phyloP scores from a whole-genome alignment of 1,140 invertebrate species.

The Medauroidea extradentata region DNA sequence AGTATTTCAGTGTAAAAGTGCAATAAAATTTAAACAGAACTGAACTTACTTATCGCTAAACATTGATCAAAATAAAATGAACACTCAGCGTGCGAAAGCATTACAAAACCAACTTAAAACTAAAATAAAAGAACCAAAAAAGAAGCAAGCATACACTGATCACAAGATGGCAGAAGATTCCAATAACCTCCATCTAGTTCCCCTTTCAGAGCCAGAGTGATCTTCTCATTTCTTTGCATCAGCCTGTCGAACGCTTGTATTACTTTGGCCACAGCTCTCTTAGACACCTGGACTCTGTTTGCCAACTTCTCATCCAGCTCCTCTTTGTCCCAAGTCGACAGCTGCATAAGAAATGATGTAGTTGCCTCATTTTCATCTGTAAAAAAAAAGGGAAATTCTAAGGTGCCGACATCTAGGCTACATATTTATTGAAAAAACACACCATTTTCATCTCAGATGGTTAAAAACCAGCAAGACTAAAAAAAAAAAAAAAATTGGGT shows the following conservation, averaged over 20 bases:
- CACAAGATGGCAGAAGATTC: slow-evolving; percentile 18
- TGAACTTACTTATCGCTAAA: too few relatives aligned
- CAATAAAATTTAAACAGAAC: too few relatives aligned
- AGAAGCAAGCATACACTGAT: slow-evolving; percentile 14
- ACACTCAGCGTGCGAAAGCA: neutral
- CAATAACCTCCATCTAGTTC: slow-evolving; percentile 61
- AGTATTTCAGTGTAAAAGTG: too few relatives aligned
- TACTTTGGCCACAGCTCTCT: slow-evolving; percentile 91
- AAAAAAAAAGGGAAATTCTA: too few relatives aligned
- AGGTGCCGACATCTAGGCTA: too few relatives aligned
- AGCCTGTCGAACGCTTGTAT: slow-evolving; percentile 93
- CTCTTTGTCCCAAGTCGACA: slow-evolving; percentile 98
- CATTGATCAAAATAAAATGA: too few relatives aligned
- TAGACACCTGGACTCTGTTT: slow-evolving; percentile 88
- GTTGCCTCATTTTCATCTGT: slow-evolving; percentile 94
- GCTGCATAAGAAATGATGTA: slow-evolving; percentile 90
- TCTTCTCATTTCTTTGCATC: slow-evolving; percentile 90
- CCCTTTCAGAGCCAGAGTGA: slow-evolving; percentile 81
- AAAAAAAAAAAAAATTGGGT: too few relatives aligned
- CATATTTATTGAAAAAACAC: too few relatives aligned
- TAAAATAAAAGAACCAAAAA: slow-evolving; percentile 15
- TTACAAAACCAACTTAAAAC: slow-evolving; percentile 4
- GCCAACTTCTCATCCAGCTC: slow-evolving; percentile 94
- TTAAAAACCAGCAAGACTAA: too few relatives aligned
- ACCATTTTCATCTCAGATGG: too few relatives aligned